These are phyloP conservation scores for Pammene aurita DNA, from an alignment of 2,888 invertebrate genomes.

Conservation along the genomic window DNA sequence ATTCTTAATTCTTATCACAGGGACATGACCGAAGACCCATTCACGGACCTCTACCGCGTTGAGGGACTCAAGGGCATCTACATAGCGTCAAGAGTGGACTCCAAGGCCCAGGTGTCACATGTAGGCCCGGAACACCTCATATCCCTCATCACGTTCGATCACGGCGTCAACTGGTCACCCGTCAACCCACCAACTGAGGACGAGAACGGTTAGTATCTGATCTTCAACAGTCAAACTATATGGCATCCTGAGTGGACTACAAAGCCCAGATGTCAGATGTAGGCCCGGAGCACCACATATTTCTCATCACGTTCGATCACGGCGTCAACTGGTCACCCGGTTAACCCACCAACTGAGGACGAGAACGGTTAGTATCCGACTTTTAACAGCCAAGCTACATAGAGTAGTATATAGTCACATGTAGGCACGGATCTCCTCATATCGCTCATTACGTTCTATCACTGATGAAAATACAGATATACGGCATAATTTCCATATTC, in stretches of 20 bases:
- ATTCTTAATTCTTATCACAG: constrained; percentile 64
- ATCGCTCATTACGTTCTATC: constrained; percentile 93
- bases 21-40: constrained; percentile 90
- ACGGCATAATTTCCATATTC: too few relatives aligned
- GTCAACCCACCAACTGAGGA: constrained; percentile 88
- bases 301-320: constrained; percentile 93
- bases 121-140: constrained; percentile 89
- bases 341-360: constrained; percentile 88
- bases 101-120: constrained; percentile 78
- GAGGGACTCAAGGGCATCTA: constrained; percentile 94
- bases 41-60: constrained; percentile 94
- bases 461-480: too few relatives aligned
- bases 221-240: too few relatives aligned
- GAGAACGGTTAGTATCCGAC: constrained; percentile 69
- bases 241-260: constrained; percentile 89
- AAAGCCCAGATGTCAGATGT: constrained; percentile 82
- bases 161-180: constrained; percentile 92
- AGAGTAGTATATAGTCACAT: constrained; percentile 83
- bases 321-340: constrained; percentile 92
- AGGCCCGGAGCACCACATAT: constrained; percentile 89
- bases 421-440: constrained; percentile 89
- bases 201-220: constrained; percentile 70
- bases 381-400: too few relatives aligned
- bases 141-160: constrained; percentile 93
- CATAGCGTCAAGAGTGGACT: constrained; percentile 90